Evolutionary conservation across 2,113 vertebrate species (phyloP).

Genomic region (Leptocoma aspasia): DNA sequence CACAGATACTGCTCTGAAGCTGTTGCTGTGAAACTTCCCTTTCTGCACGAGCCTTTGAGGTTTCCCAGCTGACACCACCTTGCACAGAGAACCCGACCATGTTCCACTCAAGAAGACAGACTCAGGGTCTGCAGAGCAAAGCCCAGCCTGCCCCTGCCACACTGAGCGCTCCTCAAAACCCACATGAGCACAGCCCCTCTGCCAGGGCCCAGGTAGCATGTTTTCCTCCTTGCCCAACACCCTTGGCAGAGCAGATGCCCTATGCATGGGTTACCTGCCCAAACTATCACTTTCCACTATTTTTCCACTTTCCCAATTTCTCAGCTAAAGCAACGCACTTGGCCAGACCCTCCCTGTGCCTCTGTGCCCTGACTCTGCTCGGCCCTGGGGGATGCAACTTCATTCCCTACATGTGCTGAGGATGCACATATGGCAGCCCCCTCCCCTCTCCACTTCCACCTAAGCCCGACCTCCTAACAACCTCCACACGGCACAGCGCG

Average conservation of each 20-base stretch:
- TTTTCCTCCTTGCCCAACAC: fast-evolving
- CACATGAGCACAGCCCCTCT: background rate
- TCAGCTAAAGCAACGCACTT: background rate
- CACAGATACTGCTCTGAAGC: background rate
- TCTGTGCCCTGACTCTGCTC: constrained; percentile 11
- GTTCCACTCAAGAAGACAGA: background rate
- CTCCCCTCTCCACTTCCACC: constrained; percentile 50
- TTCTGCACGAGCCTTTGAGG: background rate
- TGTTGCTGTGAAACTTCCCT: background rate
- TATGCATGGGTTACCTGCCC: background rate
- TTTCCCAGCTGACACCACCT: background rate
- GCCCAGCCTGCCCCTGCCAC: background rate
- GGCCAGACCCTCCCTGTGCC: background rate
- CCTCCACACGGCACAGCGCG: background rate
- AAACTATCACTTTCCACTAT: fast-evolving
- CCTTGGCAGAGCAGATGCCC: background rate
- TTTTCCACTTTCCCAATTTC: background rate
- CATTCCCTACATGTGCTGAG: constrained; percentile 30
- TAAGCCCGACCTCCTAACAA: constrained; percentile 53
- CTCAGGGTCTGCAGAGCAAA: background rate
- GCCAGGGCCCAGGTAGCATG: background rate
- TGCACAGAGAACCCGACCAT: fast-evolving
- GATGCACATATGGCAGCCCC: constrained; percentile 40
- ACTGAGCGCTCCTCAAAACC: background rate
- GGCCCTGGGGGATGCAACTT: background rate